Percentiles rank a stretch among this genome's conserved stretches.
phyloP scores from a whole-genome alignment of 2,113 vertebrate genomes.

The Erythrolamprus reginae region DNA sequence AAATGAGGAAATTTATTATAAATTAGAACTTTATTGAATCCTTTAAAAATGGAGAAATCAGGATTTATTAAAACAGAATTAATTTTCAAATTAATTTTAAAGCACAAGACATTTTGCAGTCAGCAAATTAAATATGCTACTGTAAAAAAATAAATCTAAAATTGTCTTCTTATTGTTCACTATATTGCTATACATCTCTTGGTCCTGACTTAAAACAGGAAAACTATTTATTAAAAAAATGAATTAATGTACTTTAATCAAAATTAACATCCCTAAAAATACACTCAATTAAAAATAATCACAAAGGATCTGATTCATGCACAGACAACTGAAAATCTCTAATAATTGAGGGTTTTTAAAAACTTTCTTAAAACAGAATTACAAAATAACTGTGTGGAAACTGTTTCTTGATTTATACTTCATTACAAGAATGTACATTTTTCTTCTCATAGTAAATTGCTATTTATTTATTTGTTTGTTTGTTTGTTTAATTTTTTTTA shows the following conservation, averaged over 20 bases:
- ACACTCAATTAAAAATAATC: background rate
- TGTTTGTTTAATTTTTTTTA: too few relatives aligned
- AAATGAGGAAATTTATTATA: background rate
- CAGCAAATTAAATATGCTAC: background rate
- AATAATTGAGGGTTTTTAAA: background rate
- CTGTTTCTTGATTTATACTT: background rate
- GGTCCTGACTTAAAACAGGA: background rate
- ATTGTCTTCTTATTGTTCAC: background rate
- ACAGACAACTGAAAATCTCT: background rate
- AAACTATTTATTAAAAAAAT: background rate
- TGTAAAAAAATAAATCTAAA: background rate
- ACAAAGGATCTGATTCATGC: background rate
- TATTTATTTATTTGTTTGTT: too few relatives aligned
- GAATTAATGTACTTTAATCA: background rate
- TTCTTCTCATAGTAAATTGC: background rate
- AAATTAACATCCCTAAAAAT: background rate
- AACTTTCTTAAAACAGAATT: background rate
- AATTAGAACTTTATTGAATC: background rate
- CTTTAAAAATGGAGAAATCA: background rate
- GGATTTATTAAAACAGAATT: background rate
- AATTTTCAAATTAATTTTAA: background rate
- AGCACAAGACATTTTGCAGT: background rate
- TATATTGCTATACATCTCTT: background rate
- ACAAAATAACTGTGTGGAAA: background rate
- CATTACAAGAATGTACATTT: background rate